Conservation (phyloP, 2,888 invertebrate species). For the Meghimatium bilineatum region DNA sequence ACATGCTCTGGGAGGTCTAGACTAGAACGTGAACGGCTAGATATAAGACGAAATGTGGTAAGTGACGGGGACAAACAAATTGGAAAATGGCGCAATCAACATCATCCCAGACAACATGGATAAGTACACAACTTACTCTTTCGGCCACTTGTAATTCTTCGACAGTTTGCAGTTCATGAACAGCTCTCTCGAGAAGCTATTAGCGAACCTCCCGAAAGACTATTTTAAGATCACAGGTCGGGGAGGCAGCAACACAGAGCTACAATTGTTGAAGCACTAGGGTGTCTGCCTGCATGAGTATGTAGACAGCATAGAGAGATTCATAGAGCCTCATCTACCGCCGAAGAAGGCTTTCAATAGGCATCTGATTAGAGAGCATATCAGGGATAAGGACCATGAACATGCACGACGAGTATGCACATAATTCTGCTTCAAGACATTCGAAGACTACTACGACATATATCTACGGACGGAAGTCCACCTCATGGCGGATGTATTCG, state of each 20-base stretch:
- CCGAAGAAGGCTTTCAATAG: neutral
- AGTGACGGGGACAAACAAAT: neutral
- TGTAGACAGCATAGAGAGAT: neutral
- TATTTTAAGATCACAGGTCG: neutral
- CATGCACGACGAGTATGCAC: neutral
- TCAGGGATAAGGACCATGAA: neutral
- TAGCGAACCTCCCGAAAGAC: neutral
- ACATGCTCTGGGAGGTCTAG: neutral
- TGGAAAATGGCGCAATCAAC: neutral
- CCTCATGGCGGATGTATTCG: conserved; percentile 15
- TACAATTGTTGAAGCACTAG: neutral
- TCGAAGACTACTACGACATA: neutral
- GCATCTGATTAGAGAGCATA: neutral
- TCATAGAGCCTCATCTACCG: neutral
- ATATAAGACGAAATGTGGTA: neutral
- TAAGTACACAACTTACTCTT: neutral
- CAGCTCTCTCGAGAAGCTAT: conserved; percentile 1
- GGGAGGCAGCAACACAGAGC: neutral
- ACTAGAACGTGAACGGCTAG: neutral
- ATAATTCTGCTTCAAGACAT: neutral
- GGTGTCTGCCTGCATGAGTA: neutral
- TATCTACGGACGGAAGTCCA: neutral
- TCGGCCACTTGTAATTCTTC: neutral
- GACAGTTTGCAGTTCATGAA: neutral
- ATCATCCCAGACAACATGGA: conserved; percentile 16